These are phyloP conservation scores for Aphodius granarius DNA, from an alignment of 2,888 invertebrate genomes.

Conservation along the genomic window DNA sequence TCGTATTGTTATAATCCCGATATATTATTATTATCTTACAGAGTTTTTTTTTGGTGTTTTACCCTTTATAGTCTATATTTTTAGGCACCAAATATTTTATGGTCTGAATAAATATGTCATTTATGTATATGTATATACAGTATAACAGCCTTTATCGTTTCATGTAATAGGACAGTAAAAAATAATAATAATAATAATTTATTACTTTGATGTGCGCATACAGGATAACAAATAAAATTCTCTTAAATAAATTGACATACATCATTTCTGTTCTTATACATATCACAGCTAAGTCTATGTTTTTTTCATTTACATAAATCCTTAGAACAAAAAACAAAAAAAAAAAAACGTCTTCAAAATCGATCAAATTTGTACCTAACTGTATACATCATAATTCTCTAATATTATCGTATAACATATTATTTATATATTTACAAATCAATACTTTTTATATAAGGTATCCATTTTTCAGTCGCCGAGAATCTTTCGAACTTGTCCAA, in stretches of 20 bases:
- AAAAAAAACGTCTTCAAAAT: neutral
- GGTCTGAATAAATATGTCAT: too few species aligned
- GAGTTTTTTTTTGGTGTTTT: too few species aligned
- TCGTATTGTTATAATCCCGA: too few species aligned
- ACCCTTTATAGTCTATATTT: too few species aligned
- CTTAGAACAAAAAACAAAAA: neutral
- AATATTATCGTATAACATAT: neutral
- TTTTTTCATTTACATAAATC: neutral
- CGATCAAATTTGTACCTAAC: neutral
- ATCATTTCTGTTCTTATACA: neutral
- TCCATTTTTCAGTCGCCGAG: neutral
- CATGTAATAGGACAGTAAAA: too few species aligned
- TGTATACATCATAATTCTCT: slow-evolving; percentile 4
- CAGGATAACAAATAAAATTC: neutral
- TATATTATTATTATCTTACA: too few species aligned
- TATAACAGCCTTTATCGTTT: too few species aligned
- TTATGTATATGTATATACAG: too few species aligned
- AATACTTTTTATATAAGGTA: neutral
- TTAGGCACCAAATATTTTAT: too few species aligned
- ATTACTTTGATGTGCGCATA: neutral
- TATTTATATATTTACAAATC: neutral
- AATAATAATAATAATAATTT: neutral
- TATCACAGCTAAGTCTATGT: slow-evolving; percentile 13
- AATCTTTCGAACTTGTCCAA: neutral
- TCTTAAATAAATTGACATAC: neutral